Percentiles rank a stretch among this genome's conserved stretches.
Evolutionary conservation across 2,113 vertebrate genomes (phyloP).

Genomic region (Ursus arctos): DNA sequence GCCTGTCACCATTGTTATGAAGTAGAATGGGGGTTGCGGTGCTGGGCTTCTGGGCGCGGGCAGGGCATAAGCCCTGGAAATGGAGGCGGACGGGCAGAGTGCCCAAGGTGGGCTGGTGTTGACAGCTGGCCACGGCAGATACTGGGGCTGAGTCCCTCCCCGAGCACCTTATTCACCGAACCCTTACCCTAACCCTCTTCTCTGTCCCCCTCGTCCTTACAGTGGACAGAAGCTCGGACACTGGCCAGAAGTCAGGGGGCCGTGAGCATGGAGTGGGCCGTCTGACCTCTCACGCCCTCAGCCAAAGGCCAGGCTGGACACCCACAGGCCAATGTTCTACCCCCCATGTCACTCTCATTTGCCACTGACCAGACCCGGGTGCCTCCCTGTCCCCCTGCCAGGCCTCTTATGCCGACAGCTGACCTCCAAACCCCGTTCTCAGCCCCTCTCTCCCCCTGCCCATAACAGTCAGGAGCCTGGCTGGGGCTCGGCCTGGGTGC

Average conservation of each 20-base stretch:
- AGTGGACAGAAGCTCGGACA: background rate
- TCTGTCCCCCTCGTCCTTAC: background rate
- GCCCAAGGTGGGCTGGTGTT: background rate
- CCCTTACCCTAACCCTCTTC: background rate
- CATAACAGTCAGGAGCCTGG: accelerated
- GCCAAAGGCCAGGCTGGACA: background rate
- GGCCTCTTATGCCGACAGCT: background rate
- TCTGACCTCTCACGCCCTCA: background rate
- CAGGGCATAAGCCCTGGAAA: background rate
- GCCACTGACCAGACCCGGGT: background rate
- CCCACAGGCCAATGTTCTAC: accelerated
- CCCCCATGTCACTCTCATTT: background rate
- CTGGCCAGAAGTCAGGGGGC: background rate
- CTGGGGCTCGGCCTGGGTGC: background rate
- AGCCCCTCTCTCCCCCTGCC: accelerated
- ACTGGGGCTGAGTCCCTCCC: background rate
- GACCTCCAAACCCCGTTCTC: background rate
- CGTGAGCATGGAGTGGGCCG: accelerated
- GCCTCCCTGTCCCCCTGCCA: background rate
- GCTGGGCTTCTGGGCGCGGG: background rate
- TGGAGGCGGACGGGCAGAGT: background rate
- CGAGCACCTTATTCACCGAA: background rate
- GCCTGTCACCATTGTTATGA: accelerated
- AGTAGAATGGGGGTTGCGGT: background rate
- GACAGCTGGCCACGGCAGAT: background rate